Evolutionary conservation across 2,113 vertebrate genomes (phyloP).

Genomic region (Erythrolamprus reginae): DNA sequence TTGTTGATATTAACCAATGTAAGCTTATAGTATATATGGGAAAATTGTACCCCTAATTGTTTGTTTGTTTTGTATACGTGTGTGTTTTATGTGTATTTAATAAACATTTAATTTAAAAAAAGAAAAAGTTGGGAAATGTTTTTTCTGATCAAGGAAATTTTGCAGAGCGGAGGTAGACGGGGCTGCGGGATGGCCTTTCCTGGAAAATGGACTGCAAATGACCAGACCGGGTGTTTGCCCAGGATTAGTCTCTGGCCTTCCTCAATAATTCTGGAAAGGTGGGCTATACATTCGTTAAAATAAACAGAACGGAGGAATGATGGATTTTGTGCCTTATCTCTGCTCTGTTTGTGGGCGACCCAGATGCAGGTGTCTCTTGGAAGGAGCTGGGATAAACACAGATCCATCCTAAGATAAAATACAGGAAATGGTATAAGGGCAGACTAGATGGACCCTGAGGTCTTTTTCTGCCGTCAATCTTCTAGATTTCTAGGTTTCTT

Average conservation of each 20-base stretch:
- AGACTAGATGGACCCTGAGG: too few relatives aligned
- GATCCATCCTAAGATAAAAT: too few relatives aligned
- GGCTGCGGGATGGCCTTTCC: fast-evolving
- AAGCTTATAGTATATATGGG: too few relatives aligned
- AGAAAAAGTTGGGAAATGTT: background rate
- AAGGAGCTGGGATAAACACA: too few relatives aligned
- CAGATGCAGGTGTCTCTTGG: background rate
- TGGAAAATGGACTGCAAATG: background rate
- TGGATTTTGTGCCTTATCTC: background rate
- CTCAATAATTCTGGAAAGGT: background rate
- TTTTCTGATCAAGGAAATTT: background rate
- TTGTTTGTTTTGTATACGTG: too few relatives aligned
- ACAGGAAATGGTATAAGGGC: too few relatives aligned
- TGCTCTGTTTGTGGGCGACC: background rate
- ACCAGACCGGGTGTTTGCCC: background rate
- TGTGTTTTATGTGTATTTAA: too few relatives aligned
- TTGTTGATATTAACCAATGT: too few relatives aligned
- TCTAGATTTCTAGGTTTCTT: too few relatives aligned
- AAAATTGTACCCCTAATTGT: too few relatives aligned
- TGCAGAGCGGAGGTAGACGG: background rate
- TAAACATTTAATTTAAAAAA: too few relatives aligned
- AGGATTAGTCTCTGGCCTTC: background rate
- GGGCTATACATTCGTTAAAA: background rate
- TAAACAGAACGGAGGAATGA: background rate
- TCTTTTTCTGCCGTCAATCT: too few relatives aligned